Base-by-base conservation (phyloP, 2,888 invertebrate genomes). In the Pollenia griseotomentosa region DNA sequence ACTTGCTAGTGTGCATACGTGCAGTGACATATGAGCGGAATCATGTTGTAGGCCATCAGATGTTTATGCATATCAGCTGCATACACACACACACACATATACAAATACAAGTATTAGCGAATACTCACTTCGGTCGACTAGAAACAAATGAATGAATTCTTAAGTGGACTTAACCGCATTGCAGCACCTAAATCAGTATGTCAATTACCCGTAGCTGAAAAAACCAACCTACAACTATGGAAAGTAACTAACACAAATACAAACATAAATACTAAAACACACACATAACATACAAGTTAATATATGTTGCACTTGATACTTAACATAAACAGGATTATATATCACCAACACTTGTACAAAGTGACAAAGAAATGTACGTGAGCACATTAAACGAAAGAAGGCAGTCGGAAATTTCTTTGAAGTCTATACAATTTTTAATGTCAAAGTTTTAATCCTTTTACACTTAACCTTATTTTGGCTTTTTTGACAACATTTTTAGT, bases 101-200 rank as follows among this genome's bases (percentile, higher is more conserved):
- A 19, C 9, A 61, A 0, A 61, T 33, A 42, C 23, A 16, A n/a
- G 59, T 16, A 55, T 19, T 33, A 33, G 33, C 33, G 6, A 33
- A 59, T n/a, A 63, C 8, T 14, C 1, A 12, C 16, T 40, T 23
- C 6, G 33, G 33, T 33, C 33, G 33, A 33, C 33, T 33, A 33
- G 42, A n/a, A 48, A 33, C 42, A 53, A 61, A 16, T 57, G 68
- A 78, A 65, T 53, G 75, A 79, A 85, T 82, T 63, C 78, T 75
- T 65, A 83, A 81, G 77, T 77, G 61, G 82, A 71, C 77, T 84
- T 84, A 86, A 87, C 83, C 87, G 87, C 81, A 87, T 83, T 85
- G 85, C 82, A 88, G 85, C 83, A 87, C 83, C 74, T 73, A 83
- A 84, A 85, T 82, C 77, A 83, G 80, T 70, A 83, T 88, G 85